A percentile compares a stretch with the other conserved stretches of the same genome.
These are phyloP conservation scores for Chouioia cunea DNA, from an alignment of 2,888 invertebrate genomes.

Conservation along the genomic window DNA sequence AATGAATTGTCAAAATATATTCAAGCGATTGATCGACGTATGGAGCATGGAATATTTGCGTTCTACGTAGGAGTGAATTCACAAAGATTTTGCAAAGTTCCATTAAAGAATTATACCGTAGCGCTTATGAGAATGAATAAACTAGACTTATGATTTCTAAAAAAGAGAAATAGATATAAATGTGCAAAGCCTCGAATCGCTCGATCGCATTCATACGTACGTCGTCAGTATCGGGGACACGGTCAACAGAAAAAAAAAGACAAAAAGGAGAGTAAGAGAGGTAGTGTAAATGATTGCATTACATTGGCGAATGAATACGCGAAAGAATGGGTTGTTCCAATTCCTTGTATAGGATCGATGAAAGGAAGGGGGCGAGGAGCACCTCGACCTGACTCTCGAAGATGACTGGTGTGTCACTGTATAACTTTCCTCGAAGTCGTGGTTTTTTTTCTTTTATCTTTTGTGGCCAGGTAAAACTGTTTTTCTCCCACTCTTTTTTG, in stretches of 20 bases:
- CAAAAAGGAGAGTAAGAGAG: neutral
- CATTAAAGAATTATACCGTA: no score
- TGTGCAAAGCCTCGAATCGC: no score
- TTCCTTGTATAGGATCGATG: constrained; percentile 55
- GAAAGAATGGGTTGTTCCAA: constrained; percentile 51
- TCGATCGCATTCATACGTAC: no score
- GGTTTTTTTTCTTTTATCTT: constrained; percentile 11
- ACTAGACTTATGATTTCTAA: no score
- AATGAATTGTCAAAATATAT: no score
- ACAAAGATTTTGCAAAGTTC: no score
- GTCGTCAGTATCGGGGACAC: no score
- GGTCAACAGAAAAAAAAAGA: neutral
- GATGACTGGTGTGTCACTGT: constrained; percentile 29
- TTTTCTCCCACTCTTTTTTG: neutral
- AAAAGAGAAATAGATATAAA: no score
- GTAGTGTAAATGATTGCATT: constrained; percentile 52
- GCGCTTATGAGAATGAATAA: no score
- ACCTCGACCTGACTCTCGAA: constrained; percentile 45
- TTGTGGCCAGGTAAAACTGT: constrained; percentile 1
- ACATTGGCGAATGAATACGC: constrained; percentile 48
- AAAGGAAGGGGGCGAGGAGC: constrained; percentile 51
- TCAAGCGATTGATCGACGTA: no score
- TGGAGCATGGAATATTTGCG: no score
- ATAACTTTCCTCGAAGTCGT: constrained; percentile 16
- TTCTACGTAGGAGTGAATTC: no score